Base-by-base conservation (phyloP, 1,140 invertebrate genomes). In the Oryctes rhinoceros region DNA sequence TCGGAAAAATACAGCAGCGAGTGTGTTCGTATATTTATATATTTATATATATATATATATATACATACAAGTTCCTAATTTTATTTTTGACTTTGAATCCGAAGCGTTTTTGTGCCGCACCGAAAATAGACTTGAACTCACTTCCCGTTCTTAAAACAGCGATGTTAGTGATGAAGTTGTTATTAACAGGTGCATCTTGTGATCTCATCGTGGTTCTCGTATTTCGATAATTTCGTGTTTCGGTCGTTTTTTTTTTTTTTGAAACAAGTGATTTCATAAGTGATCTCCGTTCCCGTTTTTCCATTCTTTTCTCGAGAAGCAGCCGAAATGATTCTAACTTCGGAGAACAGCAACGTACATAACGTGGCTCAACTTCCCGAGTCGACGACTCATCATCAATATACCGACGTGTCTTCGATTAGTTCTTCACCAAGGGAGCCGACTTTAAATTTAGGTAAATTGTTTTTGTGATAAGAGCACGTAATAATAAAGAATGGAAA, bases 381-480 rank as follows among this genome's bases (percentile, higher is more conserved):
- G 81, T 84, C 83, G 10, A 84, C 85, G 7, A 83, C 81, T 9
- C 53, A 62, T 15, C 78, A 59, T 37, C 81, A 77, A 18, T 78
- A 78, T 37, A 80, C 81, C 13, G 85, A 86, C 80, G 81, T 83
- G 15, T 80, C 83, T 59, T 47, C 67, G 82, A 65, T 48, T 80
- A 78, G 47, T 53, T 20, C 80, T 80, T 18, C 81, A 80, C 44
- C 83, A 85, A 53, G 87, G 49, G 77, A 88, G 82, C 86, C 87
- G 6, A 85, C 85, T 4, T 81, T 88, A 2, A 88, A 88, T 83
- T 83, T 88, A 86, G 87, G 87, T 88, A 86, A 71, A 30, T 77
- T 77, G 24, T 11, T 48, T 48, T 77, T 24, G n/a, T 35, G 39
- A 78, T 18, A 78, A 78, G 47, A 49, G n/a, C 0, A 53, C 13